These are phyloP conservation scores for Lagorchestes hirsutus DNA, from an alignment of 2,797 vertebrate genomes.

Conservation along the genomic window DNA sequence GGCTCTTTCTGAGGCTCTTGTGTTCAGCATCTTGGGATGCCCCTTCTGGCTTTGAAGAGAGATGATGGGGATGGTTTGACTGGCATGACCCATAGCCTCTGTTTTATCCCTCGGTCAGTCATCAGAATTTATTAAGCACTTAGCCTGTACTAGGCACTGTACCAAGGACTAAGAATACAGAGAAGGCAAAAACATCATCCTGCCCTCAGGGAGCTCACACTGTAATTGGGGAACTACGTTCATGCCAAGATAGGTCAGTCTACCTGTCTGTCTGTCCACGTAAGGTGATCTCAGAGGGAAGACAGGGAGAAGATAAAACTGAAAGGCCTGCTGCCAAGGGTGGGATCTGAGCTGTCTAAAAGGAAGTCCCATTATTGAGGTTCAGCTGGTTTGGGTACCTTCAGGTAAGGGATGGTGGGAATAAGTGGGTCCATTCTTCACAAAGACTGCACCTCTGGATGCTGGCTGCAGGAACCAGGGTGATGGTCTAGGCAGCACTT, in stretches of 20 bases:
- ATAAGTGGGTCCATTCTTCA: background rate
- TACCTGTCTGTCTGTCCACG: background rate
- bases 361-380: background rate
- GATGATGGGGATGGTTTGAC: background rate
- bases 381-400: background rate
- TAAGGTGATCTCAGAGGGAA: background rate
- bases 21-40: background rate
- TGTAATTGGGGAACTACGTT: background rate
- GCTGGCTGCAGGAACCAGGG: background rate
- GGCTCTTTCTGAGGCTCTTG: background rate
- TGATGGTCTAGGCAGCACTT: background rate
- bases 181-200: background rate
- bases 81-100: background rate
- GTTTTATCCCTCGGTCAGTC: background rate
- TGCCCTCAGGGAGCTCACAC: background rate
- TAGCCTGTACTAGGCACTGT: background rate
- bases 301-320: background rate
- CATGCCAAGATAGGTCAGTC: background rate
- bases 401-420: background rate
- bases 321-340: background rate
- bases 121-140: background rate
- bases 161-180: background rate
- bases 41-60: background rate
- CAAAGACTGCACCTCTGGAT: background rate
- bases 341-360: background rate